phyloP scores from a whole-genome alignment of 2,113 vertebrate species.

The Setophaga coronata region DNA sequence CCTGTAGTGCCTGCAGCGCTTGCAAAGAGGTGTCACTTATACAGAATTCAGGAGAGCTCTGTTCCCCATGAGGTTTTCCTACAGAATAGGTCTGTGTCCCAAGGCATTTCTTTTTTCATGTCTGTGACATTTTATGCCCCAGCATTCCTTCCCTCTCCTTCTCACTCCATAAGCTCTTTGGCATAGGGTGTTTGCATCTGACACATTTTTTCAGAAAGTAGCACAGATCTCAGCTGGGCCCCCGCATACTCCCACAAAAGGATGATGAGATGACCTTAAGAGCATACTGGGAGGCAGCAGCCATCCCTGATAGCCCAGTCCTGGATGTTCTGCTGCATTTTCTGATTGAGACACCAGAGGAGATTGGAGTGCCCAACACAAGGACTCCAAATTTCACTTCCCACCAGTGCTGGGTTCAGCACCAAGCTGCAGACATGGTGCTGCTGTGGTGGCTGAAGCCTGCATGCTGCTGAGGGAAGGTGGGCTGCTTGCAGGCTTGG shows the following conservation, averaged over 20 bases:
- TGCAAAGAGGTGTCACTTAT: not conserved
- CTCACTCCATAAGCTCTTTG: not conserved
- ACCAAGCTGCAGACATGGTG: fast-evolving
- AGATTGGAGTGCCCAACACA: not conserved
- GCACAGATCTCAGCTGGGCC: not conserved
- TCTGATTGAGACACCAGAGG: not conserved
- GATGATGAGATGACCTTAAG: not conserved
- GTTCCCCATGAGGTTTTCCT: not conserved
- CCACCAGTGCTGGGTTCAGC: not conserved
- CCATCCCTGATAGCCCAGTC: not conserved
- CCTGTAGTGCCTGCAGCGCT: not conserved
- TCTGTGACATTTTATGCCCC: not conserved
- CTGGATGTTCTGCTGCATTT: not conserved
- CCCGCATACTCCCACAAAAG: fast-evolving
- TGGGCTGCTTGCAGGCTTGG: not conserved
- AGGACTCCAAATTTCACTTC: not conserved
- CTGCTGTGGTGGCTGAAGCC: not conserved
- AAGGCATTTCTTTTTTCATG: not conserved
- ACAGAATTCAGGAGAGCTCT: not conserved
- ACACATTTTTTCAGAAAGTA: not conserved
- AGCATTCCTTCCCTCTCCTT: not conserved
- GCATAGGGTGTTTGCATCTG: not conserved
- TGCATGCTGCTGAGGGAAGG: not conserved
- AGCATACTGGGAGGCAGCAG: not conserved
- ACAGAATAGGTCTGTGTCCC: not conserved